phyloP scores from a whole-genome alignment of 2,888 invertebrate species.

The Ischnura elegans region DNA sequence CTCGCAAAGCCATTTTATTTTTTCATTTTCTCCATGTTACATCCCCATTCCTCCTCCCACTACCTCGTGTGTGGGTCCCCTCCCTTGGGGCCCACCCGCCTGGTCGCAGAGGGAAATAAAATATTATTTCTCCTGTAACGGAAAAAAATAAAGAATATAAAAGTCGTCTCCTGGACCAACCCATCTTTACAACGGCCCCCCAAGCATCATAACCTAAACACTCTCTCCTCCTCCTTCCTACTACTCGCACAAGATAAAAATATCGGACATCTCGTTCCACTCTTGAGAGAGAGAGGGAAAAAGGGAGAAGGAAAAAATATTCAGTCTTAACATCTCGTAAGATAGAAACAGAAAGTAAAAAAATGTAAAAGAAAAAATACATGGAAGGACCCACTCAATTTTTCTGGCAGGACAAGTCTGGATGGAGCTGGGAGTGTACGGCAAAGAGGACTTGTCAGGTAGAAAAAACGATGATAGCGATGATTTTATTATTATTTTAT shows the following conservation, averaged over 20 bases:
- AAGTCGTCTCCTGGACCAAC: background rate
- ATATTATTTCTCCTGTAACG: too few relatives aligned
- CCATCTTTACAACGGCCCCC: constrained; percentile 61
- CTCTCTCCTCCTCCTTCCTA: background rate
- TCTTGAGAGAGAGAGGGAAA: background rate
- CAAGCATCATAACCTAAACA: constrained; percentile 9
- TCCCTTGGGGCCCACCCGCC: background rate
- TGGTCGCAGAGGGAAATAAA: background rate
- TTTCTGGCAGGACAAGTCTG: too few relatives aligned
- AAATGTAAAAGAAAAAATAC: too few relatives aligned
- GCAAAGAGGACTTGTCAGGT: background rate
- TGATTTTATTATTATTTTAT: background rate
- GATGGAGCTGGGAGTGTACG: background rate
- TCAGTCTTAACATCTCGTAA: background rate
- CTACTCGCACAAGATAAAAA: background rate
- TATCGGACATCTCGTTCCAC: background rate
- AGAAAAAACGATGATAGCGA: background rate
- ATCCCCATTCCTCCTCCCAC: background rate
- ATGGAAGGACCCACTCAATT: too few relatives aligned
- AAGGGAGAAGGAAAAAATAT: background rate
- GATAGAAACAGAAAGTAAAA: too few relatives aligned
- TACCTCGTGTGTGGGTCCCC: background rate
- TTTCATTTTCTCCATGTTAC: background rate
- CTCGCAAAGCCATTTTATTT: background rate
- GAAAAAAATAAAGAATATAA: background rate